Evolutionary conservation across 2,888 invertebrate species (phyloP).

Genomic region (Himalopsyche japonica): DNA sequence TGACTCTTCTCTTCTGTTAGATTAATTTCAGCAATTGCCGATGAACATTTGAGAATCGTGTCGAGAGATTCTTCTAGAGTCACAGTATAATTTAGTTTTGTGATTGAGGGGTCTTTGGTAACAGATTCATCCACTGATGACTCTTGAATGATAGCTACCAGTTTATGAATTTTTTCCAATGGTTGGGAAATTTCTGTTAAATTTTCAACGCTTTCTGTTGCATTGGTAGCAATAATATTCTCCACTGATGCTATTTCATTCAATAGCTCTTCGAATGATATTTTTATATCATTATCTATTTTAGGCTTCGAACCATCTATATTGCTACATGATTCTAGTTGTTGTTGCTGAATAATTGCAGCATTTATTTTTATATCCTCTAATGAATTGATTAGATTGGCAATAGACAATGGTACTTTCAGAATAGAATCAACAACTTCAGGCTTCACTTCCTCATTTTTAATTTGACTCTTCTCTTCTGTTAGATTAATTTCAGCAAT

Average conservation of each 20-base stretch:
- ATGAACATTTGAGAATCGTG: background rate
- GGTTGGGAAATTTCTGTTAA: background rate
- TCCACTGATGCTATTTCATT: constrained; percentile 43
- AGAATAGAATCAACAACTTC: too few species aligned
- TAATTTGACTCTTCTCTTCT: background rate
- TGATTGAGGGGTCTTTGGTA: background rate
- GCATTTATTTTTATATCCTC: too few species aligned
- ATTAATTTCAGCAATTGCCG: background rate
- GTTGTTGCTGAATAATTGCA: too few species aligned
- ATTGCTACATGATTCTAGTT: too few species aligned
- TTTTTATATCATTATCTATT: background rate
- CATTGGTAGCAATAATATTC: background rate
- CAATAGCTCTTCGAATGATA: constrained; percentile 41
- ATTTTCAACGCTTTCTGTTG: background rate
- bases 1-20: background rate
- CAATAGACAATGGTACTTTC: too few species aligned
- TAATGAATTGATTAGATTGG: too few species aligned
- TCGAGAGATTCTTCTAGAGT: background rate
- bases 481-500: background rate
- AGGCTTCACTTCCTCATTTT: too few species aligned
- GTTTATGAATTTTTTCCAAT: background rate
- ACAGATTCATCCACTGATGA: background rate
- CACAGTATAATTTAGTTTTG: background rate
- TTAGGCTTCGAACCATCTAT: background rate
- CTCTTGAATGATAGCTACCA: constrained; percentile 19